A percentile compares a stretch with the other conserved stretches of the same genome.
phyloP scores from a whole-genome alignment of 1,140 invertebrate species.

The Drosophila kurseongensis region DNA sequence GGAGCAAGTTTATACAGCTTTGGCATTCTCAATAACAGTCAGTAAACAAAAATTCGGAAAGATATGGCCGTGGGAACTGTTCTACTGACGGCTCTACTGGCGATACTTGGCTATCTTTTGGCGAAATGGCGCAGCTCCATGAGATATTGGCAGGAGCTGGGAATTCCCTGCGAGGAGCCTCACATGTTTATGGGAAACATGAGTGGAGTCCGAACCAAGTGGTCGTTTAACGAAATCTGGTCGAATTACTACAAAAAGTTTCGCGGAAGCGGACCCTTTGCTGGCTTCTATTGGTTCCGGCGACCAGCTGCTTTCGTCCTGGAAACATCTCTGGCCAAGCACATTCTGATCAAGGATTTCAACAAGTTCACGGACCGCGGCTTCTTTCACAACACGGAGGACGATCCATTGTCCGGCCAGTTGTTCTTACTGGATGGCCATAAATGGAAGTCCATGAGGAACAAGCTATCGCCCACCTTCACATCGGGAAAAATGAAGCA shows the following conservation, averaged over 20 bases:
- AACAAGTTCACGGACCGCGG: conserved; percentile 85
- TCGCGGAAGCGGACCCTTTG: conserved; percentile 70
- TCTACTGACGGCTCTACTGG: conserved; percentile 38
- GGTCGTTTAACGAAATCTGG: conserved; percentile 52
- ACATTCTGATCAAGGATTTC: conserved; percentile 87
- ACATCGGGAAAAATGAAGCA: conserved; percentile 87
- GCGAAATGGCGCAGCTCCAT: conserved; percentile 24
- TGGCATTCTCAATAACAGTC: too few species aligned
- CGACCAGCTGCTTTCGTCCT: conserved; percentile 85
- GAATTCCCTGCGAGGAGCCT: conserved; percentile 84
- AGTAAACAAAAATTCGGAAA: background rate
- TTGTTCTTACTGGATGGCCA: conserved; percentile 84
- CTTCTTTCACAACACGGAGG: conserved; percentile 84
- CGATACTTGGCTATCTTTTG: conserved; percentile 40
- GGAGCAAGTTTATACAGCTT: background rate
- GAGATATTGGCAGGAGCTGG: conserved; percentile 81
- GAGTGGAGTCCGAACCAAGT: conserved; percentile 29
- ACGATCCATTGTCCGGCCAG: conserved; percentile 85
- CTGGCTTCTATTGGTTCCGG: conserved; percentile 83
- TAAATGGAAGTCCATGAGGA: conserved; percentile 86
- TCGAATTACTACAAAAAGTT: conserved; percentile 73
- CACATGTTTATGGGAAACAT: conserved; percentile 74
- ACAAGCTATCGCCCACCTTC: conserved; percentile 86
- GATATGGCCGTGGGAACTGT: conserved; percentile 39
- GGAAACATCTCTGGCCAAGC: conserved; percentile 87